Evolutionary conservation across 2,888 invertebrate genomes (phyloP).

Genomic region (Chalcosyrphus nemorum): DNA sequence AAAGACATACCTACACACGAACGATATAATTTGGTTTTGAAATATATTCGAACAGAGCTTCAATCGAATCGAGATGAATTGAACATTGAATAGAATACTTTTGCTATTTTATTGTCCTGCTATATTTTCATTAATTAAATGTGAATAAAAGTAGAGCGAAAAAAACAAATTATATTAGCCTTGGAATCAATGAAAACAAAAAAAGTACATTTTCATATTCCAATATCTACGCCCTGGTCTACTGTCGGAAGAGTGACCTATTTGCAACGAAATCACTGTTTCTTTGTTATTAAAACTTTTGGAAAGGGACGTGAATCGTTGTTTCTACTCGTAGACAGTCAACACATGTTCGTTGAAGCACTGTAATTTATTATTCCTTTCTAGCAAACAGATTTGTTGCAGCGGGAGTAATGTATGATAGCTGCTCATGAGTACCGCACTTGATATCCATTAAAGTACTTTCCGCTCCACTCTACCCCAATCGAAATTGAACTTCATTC

Average conservation of each 20-base stretch:
- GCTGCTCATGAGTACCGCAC: slow-evolving; percentile 16
- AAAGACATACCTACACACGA: neutral
- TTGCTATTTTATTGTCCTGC: slow-evolving; percentile 19
- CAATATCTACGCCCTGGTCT: neutral
- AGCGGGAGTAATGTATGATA: slow-evolving; percentile 22
- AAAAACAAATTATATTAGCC: slow-evolving; percentile 26
- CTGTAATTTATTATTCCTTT: slow-evolving; percentile 8
- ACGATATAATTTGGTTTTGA: neutral
- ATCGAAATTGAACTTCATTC: slow-evolving; percentile 22
- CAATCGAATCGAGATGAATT: slow-evolving; percentile 29
- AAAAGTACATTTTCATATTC: slow-evolving; percentile 9
- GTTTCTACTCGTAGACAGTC: neutral
- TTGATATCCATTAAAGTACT: slow-evolving; percentile 48
- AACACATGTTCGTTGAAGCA: neutral
- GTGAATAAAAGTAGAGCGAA: neutral
- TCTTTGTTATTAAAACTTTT: neutral
- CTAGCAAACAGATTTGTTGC: slow-evolving; percentile 11
- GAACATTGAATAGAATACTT: slow-evolving; percentile 10
- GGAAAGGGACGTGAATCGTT: neutral
- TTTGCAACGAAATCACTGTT: neutral
- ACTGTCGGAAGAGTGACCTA: neutral
- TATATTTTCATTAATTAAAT: slow-evolving; percentile 10
- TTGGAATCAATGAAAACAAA: slow-evolving; percentile 37
- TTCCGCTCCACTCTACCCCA: slow-evolving; percentile 21
- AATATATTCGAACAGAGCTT: neutral